Evolutionary conservation across 2,888 invertebrate genomes (phyloP), one percentile per base, ranked within the genome.

Genomic region (Notodonta ziczac): DNA sequence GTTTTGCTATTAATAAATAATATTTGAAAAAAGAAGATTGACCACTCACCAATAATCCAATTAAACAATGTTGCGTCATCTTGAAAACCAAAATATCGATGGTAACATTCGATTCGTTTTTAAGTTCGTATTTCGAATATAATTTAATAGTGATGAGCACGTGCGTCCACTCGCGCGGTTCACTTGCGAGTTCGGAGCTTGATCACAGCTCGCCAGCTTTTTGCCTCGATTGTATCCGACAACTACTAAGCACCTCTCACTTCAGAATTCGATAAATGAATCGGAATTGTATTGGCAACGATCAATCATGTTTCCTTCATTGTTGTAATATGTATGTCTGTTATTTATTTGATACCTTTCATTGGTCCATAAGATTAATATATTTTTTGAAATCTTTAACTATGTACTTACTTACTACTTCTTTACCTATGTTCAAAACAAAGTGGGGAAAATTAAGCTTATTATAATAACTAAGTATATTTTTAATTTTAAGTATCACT

Each of bases 21-120:
- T 12, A 7, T 10, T 24, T 5, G n/a, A 51, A 39, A 55, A 53
- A 32, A 51, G 39, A 46, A 58, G 40, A 60, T 59, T 53, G 48
- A 35, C 50, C 51, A 81, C 88, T 87, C 62, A 88, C 88, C 80
- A 81, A 69, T 73, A 85, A 76, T 78, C 82, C 83, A 61, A 84
- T 73, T 53, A 71, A 71, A 72, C 76, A 79, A 32, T 78, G 76
- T 35, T 70, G 81, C 61, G 77, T 75, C 87, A 86, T 88, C 46
- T 68, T 75, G 35, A 57, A 32, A 60, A 53, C 32, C 67, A 62
- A 58, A 61, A 62, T 78, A 68, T 75, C 65, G 62, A 75, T 70
- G 58, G 63, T 64, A 56, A 56, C 61, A 60, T 68, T 61, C 40
- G 62, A 72, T 70, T 72, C 76, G 75, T 72, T 67, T 61, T 67